Evolutionary conservation across 2,888 invertebrate species (phyloP), one percentile per base, ranked within the genome.

Genomic region (Tenthredo amoena): DNA sequence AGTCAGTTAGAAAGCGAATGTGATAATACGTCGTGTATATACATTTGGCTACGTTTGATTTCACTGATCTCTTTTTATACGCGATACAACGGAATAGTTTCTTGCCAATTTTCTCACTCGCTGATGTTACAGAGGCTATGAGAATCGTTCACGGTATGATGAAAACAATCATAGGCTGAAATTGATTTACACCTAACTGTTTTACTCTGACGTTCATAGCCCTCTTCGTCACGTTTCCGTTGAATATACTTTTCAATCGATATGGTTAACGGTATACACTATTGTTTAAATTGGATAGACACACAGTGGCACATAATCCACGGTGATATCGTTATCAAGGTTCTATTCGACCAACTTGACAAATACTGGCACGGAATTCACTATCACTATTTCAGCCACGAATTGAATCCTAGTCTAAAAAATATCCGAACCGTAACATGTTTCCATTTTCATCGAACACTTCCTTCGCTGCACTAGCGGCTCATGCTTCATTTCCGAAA

Each of bases 1-100:
- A 81, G 62, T 81, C 81, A 62, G 81, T 81, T 81, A 81, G 81
- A 81, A 81, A 81, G 81, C 81, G 81, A 81, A 62, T 81, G 81
- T 40, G 81, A 81, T 81, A 81, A 81, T 81, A 26, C 81, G 37
- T 40, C 81, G 58, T 7, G 9, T 55, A 40, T 26, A 62, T 40
- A 62, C 58, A 58, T 79, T 58, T 79, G 79, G 37, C 79, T 58
- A 21, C 40, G 58, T 21, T 81, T 81, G 37, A 81, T 81, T 81
- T 58, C 81, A 58, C 81, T 62, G 31, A 58, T 79, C 10, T n/a
- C 34, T 81, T 81, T 21, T 37, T 15, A 50, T 77, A 55, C 26
- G 15, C 31, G 18, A 18, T 50, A 47, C 47, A 37, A 15, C 40
- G 6, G 12, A 6, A 68, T 26, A 68, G 34, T 34, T 34, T 68